These are phyloP conservation scores for Halcyon badia DNA, from an alignment of 2,797 vertebrate species.

Conservation along the genomic window DNA sequence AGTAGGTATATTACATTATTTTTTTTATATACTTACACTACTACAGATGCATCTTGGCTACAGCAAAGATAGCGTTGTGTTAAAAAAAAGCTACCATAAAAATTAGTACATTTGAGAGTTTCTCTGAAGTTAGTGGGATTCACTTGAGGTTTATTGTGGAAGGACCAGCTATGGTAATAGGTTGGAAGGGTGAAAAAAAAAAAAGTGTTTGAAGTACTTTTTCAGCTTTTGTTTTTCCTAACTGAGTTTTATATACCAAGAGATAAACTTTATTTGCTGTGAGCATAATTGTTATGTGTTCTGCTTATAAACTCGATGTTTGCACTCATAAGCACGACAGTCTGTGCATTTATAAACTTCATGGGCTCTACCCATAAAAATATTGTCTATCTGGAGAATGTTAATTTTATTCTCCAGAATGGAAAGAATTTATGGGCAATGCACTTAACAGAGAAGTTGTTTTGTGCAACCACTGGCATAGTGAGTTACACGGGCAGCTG, in stretches of 20 bases:
- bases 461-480: background rate
- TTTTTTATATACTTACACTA: background rate
- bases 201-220: background rate
- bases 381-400: background rate
- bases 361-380: background rate
- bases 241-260: constrained; percentile 1
- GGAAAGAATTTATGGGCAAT: background rate
- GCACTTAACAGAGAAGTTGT: background rate
- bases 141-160: background rate
- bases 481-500: background rate
- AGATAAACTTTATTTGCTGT: constrained; percentile 9
- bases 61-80: background rate
- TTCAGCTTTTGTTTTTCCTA: constrained; percentile 17
- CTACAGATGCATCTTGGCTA: background rate
- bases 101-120: background rate
- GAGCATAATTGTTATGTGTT: background rate
- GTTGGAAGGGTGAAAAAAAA: background rate
- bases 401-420: background rate
- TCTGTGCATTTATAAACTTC: background rate
- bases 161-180: background rate
- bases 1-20: background rate
- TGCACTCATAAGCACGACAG: background rate
- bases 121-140: background rate
- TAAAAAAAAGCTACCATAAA: background rate
- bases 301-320: constrained; percentile 12